Base-by-base conservation (phyloP, 2,797 vertebrate genomes). In the Xenopus petersii region DNA sequence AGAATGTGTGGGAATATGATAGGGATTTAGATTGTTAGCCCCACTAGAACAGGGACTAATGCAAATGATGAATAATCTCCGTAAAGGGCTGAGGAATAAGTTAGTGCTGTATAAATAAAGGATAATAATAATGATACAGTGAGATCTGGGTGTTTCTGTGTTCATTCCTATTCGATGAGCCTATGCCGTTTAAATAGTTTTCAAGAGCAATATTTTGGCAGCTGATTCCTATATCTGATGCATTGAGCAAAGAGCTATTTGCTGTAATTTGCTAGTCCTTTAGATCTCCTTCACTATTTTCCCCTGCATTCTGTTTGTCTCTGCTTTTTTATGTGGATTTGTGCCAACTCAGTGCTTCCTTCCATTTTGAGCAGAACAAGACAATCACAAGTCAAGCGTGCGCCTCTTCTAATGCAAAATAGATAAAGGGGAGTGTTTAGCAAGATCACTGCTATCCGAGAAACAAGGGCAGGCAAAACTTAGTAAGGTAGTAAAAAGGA, bases 371-470 rank as follows among this genome's bases (percentile, higher is more conserved):
- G 71, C 71, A 13, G 71, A 78, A 78, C 67, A 78, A 78, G 71
- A 78, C 75, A 64, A 73, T 78, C 65, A 69, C 75, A 78, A 78
- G 75, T 78, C 75, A 78, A 65, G 75, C 75, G 73, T 78, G 75
- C 49, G 56, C 26, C 26, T 56, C 75, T 42, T 73, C 75, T 73
- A 78, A 78, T 73, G 75, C 71, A 78, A 78, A 71, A 69, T 69
- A 73, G 70, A 78, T 78, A 68, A 78, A 69, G 74, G 49, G 75
- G 65, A 73, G 70, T 69, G 75, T 69, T 76, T 59, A 49, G 66
- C 11, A 48, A 77, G 70, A 77, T 68, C 64, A 12, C 33, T 17
- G 26, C 16, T 15, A n/a, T 64, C 33, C 5, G 36, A n/a, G 36
- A 36, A 46, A 46, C 62, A 64, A n/a, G 16, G 62, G 16, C 33